These are phyloP conservation scores for Bombylius discolor DNA, from an alignment of 2,888 invertebrate species.

Conservation along the genomic window DNA sequence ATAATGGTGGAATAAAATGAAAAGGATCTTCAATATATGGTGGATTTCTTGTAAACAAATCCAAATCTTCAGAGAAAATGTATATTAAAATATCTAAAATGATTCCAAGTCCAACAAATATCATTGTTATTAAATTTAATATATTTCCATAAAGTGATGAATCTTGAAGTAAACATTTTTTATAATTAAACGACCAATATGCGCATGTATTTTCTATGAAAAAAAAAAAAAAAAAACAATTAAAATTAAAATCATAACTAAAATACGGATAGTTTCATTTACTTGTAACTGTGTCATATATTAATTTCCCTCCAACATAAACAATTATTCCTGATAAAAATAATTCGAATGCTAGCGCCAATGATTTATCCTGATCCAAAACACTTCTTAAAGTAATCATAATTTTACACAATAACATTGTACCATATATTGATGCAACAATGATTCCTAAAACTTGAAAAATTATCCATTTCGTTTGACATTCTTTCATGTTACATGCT, in stretches of 20 bases:
- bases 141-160: conserved; percentile 38
- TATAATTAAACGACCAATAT: conserved; percentile 35
- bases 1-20: too few species aligned
- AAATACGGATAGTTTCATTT: conserved; percentile 15
- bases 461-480: conserved; percentile 39
- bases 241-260: background rate
- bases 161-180: conserved; percentile 38
- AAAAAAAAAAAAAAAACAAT: background rate
- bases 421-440: conserved; percentile 32
- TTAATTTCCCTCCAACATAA: conserved; percentile 48
- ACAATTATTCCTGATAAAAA: conserved; percentile 42
- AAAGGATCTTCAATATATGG: background rate
- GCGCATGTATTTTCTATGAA: conserved; percentile 35
- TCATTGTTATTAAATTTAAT: conserved; percentile 37
- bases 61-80: conserved; percentile 35
- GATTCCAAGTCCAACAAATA: conserved; percentile 34
- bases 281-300: conserved; percentile 48
- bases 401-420: conserved; percentile 36
- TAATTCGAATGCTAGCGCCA: conserved; percentile 45
- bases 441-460: conserved; percentile 38
- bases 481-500: conserved; percentile 40
- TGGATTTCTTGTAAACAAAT: conserved; percentile 14
- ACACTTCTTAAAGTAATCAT: conserved; percentile 44
- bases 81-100: conserved; percentile 38
- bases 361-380: conserved; percentile 46